These are phyloP conservation scores for Drosophila anceps DNA, from an alignment of 2,888 invertebrate species.

Conservation along the genomic window DNA sequence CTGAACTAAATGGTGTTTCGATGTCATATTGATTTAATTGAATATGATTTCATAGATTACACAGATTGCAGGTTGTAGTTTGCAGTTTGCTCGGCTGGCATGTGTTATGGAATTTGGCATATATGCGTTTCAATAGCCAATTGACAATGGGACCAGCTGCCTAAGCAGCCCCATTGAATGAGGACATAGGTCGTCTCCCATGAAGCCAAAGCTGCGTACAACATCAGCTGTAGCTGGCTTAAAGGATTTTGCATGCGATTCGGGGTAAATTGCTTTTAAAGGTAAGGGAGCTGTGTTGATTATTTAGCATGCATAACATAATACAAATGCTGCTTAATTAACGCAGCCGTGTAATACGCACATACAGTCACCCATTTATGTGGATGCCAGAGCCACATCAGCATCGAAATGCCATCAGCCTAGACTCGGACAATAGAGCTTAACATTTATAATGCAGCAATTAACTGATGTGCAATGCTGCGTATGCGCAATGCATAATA, in stretches of 20 bases:
- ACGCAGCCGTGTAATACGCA: slow-evolving; percentile 21
- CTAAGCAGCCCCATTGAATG: not conserved
- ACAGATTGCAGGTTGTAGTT: not conserved
- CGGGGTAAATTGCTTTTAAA: not conserved
- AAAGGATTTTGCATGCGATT: not conserved
- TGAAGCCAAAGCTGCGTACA: not conserved
- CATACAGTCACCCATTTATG: not conserved
- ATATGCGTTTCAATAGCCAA: not conserved
- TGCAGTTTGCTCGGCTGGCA: not conserved
- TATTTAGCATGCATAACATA: slow-evolving; percentile 38
- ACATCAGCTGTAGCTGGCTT: slow-evolving; percentile 29
- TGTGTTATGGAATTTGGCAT: not conserved
- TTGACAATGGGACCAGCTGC: slow-evolving; percentile 1
- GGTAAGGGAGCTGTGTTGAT: not conserved
- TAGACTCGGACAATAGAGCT: slow-evolving; percentile 35
- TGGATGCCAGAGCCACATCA: not conserved
- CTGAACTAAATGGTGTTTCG: not conserved
- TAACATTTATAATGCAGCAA: slow-evolving; percentile 59
- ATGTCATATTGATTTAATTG: not conserved
- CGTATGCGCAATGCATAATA: slow-evolving; percentile 42
- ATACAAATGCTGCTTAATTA: slow-evolving; percentile 54
- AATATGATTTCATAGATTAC: not conserved
- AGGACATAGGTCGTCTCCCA: not conserved
- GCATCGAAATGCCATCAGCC: slow-evolving; percentile 13
- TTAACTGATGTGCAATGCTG: slow-evolving; percentile 45